Percentiles rank a stretch among this genome's conserved stretches.
These are phyloP conservation scores for Xylocopa sonorina DNA, from an alignment of 1,140 invertebrate species.

Conservation along the genomic window DNA sequence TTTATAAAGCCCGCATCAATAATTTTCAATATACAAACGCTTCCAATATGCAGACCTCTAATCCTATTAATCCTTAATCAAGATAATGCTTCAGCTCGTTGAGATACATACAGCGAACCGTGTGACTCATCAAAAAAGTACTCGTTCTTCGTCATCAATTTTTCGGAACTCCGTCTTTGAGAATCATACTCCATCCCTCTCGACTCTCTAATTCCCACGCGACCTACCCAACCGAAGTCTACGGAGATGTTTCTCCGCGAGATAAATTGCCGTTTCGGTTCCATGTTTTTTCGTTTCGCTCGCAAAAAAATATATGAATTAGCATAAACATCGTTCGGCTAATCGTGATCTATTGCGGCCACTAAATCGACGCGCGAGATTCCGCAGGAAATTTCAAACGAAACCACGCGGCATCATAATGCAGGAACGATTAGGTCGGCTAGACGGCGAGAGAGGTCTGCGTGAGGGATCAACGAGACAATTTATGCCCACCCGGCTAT, in stretches of 20 bases:
- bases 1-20: conserved; percentile 22
- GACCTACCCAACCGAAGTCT: no score
- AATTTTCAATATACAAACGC: background rate
- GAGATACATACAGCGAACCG: background rate
- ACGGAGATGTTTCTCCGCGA: no score
- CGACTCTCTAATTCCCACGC: no score
- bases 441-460: conserved; percentile 2
- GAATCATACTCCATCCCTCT: no score
- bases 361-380: background rate
- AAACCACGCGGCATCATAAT: no score
- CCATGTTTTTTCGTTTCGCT: no score
- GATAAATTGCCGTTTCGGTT: no score
- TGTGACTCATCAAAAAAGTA: conserved; percentile 1
- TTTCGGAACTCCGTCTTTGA: background rate
- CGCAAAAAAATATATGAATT: no score
- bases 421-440: conserved; percentile 14
- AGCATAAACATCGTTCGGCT: no score
- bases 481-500: conserved; percentile 14
- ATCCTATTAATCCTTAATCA: conserved; percentile 20
- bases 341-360: background rate
- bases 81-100: background rate
- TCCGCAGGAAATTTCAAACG: background rate
- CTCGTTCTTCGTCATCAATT: background rate
- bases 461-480: conserved; percentile 10
- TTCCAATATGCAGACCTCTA: conserved; percentile 2